phyloP scores from a whole-genome alignment of 2,888 invertebrate genomes.

The Cremastinae sp. region DNA sequence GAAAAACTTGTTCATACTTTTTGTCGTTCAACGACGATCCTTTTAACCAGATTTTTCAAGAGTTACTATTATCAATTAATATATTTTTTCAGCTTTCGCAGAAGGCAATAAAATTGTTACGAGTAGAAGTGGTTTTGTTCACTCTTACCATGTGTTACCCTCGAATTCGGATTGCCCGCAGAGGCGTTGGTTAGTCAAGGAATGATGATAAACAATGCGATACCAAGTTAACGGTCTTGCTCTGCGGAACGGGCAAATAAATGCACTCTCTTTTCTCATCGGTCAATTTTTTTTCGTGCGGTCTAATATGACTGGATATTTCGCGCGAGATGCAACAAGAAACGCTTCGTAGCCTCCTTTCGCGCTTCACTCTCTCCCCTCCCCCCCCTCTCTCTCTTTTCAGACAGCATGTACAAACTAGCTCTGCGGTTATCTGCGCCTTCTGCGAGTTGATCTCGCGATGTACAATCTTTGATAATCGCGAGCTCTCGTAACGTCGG shows the following conservation, averaged over 20 bases:
- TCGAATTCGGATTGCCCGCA: too few species aligned
- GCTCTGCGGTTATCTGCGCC: constrained; percentile 16
- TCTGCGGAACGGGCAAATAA: too few species aligned
- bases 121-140: neutral
- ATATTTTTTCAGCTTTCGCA: constrained; percentile 8
- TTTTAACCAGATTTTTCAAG: constrained; percentile 35
- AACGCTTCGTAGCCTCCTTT: constrained; percentile 52
- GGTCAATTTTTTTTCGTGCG: neutral
- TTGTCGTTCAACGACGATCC: constrained; percentile 16
- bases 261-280: neutral
- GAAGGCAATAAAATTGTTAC: constrained; percentile 3
- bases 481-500: constrained; percentile 23
- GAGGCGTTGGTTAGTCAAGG: too few species aligned
- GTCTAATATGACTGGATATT: constrained; percentile 5
- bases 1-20: constrained; percentile 4
- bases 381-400: constrained; percentile 1
- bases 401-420: constrained; percentile 9
- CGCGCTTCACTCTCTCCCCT: constrained; percentile 28
- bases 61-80: constrained; percentile 36
- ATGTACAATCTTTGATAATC: constrained; percentile 55
- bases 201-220: too few species aligned
- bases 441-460: constrained; percentile 35
- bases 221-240: too few species aligned
- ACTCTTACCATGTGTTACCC: too few species aligned
- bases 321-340: constrained; percentile 42